Conservation (phyloP, 92 coral and sea anemone species). For the Micromussa lordhowensis region DNA sequence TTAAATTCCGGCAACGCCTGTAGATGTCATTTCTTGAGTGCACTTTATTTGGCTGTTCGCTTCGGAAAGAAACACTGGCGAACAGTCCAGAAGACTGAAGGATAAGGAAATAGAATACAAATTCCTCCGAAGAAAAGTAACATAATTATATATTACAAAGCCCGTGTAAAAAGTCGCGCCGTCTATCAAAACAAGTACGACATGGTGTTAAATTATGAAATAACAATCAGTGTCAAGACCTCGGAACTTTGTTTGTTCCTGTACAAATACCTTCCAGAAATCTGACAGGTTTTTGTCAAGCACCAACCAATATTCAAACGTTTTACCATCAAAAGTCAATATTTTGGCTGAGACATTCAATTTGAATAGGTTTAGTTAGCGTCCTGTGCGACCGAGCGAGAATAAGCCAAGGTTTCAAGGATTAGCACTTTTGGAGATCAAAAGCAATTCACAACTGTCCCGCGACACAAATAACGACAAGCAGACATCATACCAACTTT, state of each 20-base stretch:
- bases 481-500: neutral
- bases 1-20: constrained; percentile 16
- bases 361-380: constrained; percentile 7
- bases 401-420: neutral
- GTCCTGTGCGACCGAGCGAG: neutral
- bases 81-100: neutral
- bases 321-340: constrained; percentile 9
- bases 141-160: neutral
- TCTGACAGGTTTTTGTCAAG: constrained; percentile 26
- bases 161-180: neutral
- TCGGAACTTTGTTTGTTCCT: constrained; percentile 32
- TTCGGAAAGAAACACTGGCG: neutral
- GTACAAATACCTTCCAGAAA: constrained; percentile 20
- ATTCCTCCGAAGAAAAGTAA: neutral
- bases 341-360: constrained; percentile 5
- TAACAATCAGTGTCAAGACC: constrained; percentile 39
- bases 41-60: neutral
- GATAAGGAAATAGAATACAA: neutral
- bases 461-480: neutral
- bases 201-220: constrained; percentile 19
- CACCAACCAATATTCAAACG: constrained; percentile 3
- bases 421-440: constrained; percentile 11
- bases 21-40: neutral
- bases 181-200: constrained; percentile 6
- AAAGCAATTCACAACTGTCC: neutral